Evolutionary conservation across 2,888 invertebrate species (phyloP), one percentile per base, ranked within the genome.

Genomic region (Sicus ferrugineus): DNA sequence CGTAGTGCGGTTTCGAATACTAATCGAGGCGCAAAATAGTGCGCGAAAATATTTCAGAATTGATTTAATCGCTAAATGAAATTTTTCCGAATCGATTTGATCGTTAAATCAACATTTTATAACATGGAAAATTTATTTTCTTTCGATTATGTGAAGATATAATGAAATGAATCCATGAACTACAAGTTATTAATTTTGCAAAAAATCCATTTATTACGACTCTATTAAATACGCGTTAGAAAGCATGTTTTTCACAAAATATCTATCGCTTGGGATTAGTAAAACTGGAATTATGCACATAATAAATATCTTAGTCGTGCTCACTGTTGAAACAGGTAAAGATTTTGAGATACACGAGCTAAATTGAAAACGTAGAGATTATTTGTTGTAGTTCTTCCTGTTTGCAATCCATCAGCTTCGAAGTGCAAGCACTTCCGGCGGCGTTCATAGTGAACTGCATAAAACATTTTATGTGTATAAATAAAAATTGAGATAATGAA

Each of bases 301-400:
- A 54, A 54, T 61, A 63, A 42, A 68, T 30, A 63, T 63, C 23
- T 46, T 68, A 42, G 23, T 46, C 9, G 46, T 63, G 63, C 26
- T 68, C 23, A 62, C 56, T 2, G 23, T 68, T 42, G 63, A 68
- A 63, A 63, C 62, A 68, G 68, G 68, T 68, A 68, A 56, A 54
- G 26, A 4, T 19, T 34, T 23, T 26, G 5, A 26, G 19, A 31
- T 7, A 11, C 46, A 48, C 9, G 7, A 30, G 21, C 9, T 28
- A 3, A 50, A 30, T n/a, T 30, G 42, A 46, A 30, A 42, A 63
- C 30, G 9, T 46, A 65, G 54, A 65, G 38, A 52, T 31, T 38
- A 50, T 52, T 31, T 31, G 48, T n/a, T 23, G 34, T 21, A 23
- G 11, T 42, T 14, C 26, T 34, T 59, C 16, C 9, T 16, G 34